Percentiles rank a stretch among this genome's conserved stretches.
These are phyloP conservation scores for Craseonycteris thonglongyai DNA, from an alignment of 2,113 vertebrate genomes.

Conservation along the genomic window DNA sequence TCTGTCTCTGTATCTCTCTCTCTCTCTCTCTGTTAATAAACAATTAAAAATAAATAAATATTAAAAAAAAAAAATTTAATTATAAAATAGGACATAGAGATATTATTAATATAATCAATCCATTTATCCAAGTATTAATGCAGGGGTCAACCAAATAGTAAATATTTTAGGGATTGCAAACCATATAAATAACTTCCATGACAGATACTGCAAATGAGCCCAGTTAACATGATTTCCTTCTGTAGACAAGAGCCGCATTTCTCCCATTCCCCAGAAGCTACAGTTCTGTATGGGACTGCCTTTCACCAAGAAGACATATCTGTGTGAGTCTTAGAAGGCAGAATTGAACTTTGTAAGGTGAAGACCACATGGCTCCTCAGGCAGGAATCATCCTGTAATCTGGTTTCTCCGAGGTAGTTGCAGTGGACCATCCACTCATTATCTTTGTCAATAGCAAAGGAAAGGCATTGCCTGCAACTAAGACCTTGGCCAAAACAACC, in stretches of 20 bases:
- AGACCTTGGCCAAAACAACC: neutral
- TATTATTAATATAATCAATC: neutral
- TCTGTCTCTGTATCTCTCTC: too few species aligned
- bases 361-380: neutral
- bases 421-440: neutral
- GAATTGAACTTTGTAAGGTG: neutral
- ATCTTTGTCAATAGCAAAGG: neutral
- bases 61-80: too few species aligned
- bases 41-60: too few species aligned
- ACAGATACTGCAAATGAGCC: neutral
- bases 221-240: neutral
- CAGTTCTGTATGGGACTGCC: neutral
- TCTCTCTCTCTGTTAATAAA: too few species aligned
- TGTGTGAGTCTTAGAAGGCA: neutral
- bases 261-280: neutral
- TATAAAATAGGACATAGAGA: neutral
- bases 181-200: neutral
- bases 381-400: neutral
- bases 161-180: neutral
- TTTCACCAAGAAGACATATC: neutral
- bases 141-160: neutral
- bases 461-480: neutral
- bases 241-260: neutral
- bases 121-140: neutral
- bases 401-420: neutral